Percentiles rank a stretch among this genome's conserved stretches.
Conservation (phyloP, 64 coral and sea anemone genomes). For the Astreopora myriophthalma region DNA sequence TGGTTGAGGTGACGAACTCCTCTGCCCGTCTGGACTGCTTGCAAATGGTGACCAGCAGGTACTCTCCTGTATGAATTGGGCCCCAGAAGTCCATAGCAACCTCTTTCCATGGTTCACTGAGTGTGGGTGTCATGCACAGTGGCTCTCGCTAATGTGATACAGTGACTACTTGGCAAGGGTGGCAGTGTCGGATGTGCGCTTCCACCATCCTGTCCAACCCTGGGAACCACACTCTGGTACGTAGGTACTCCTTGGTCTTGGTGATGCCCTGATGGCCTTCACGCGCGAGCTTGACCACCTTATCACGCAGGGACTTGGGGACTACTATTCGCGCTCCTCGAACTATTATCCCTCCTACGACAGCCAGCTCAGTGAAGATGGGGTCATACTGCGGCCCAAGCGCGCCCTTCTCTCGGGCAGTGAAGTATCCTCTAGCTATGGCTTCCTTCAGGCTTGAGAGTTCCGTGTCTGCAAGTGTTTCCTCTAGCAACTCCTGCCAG, state of each 20-base stretch:
- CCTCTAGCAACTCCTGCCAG: too few species aligned
- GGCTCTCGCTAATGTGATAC: constrained; percentile 20
- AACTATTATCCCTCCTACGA: constrained; percentile 40
- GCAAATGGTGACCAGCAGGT: constrained; percentile 36
- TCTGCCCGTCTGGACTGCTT: constrained; percentile 8
- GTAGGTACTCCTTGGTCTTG: constrained; percentile 53
- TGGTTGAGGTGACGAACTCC: constrained; percentile 26
- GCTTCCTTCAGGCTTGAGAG: constrained; percentile 45
- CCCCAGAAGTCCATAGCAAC: background rate
- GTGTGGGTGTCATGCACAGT: background rate
- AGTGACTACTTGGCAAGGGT: constrained; percentile 38
- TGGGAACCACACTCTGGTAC: constrained; percentile 26
- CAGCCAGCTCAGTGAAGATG: constrained; percentile 46
- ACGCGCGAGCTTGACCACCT: constrained; percentile 28
- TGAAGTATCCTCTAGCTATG: constrained; percentile 30
- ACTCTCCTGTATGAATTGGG: constrained; percentile 11
- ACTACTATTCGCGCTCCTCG: constrained; percentile 48
- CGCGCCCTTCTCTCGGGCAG: background rate
- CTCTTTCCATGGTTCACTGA: background rate
- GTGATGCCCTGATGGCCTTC: constrained; percentile 50
- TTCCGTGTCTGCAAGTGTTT: constrained; percentile 22
- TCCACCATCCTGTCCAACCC: constrained; percentile 48
- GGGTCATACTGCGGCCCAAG: constrained; percentile 16
- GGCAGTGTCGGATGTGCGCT: constrained; percentile 30
- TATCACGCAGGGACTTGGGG: constrained; percentile 19